Percentiles rank a stretch among this genome's conserved stretches.
Evolutionary conservation across 2,113 vertebrate genomes (phyloP).

Genomic region (Caloenas nicobarica): DNA sequence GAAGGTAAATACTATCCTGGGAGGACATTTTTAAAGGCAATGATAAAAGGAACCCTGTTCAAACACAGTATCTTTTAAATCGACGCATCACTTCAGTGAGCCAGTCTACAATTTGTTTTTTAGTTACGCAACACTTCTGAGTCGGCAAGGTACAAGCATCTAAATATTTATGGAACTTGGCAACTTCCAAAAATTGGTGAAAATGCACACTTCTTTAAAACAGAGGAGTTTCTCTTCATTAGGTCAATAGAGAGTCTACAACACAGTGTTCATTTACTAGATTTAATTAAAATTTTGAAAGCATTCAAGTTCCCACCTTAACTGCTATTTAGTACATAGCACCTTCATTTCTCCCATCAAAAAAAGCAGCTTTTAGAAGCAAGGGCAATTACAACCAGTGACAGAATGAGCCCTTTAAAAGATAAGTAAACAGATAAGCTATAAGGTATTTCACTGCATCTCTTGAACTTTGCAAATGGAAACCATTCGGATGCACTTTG

Average conservation of each 20-base stretch:
- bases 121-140: constrained; percentile 13
- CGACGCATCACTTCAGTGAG: not conserved
- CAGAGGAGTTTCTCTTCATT: constrained; percentile 27
- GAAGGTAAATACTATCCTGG: not conserved
- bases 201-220: constrained; percentile 14
- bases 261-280: constrained; percentile 37
- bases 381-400: constrained; percentile 7
- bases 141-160: constrained; percentile 33
- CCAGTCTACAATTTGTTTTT: not conserved
- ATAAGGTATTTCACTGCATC: not conserved
- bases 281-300: constrained; percentile 53
- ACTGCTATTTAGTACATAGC: not conserved
- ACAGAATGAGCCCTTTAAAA: not conserved
- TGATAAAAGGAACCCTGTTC: not conserved
- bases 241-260: constrained; percentile 5
- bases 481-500: not conserved
- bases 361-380: constrained; percentile 44
- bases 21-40: not conserved
- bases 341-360: constrained; percentile 21
- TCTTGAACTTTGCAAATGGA: not conserved
- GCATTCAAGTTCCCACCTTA: constrained; percentile 28
- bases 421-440: constrained; percentile 5
- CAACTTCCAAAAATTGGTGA: constrained; percentile 33
- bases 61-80: not conserved
- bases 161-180: constrained; percentile 45